These are phyloP conservation scores for Callipepla squamata DNA, from an alignment of 2,113 vertebrate species.

Conservation along the genomic window DNA sequence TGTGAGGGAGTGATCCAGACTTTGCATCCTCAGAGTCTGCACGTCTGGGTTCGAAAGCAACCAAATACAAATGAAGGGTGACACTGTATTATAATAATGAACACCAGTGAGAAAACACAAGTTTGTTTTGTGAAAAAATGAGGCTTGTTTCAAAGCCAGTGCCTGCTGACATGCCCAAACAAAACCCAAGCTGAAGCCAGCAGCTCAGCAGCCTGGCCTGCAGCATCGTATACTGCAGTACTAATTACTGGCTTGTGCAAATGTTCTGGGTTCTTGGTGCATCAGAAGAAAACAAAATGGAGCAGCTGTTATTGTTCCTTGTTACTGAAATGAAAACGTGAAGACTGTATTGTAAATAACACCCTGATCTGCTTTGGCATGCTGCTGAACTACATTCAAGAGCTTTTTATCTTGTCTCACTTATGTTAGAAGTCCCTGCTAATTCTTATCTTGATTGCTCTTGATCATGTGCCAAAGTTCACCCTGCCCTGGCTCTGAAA, in stretches of 20 bases:
- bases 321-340: background rate
- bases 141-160: background rate
- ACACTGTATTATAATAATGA: background rate
- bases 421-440: background rate
- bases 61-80: background rate
- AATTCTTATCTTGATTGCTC: constrained; percentile 36
- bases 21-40: background rate
- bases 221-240: background rate
- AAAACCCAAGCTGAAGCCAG: background rate
- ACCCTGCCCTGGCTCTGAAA: background rate
- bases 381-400: background rate
- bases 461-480: background rate
- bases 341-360: background rate
- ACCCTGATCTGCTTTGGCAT: background rate
- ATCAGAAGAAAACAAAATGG: background rate
- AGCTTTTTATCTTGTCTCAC: constrained; percentile 33
- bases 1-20: background rate
- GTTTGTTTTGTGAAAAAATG: background rate
- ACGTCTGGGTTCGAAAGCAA: background rate
- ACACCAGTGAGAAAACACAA: background rate
- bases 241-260: background rate
- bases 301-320: background rate
- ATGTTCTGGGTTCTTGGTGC: background rate
- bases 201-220: background rate
- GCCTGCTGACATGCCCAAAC: background rate